Base-by-base conservation (phyloP, 2,888 invertebrate species). In the Phania funesta region DNA sequence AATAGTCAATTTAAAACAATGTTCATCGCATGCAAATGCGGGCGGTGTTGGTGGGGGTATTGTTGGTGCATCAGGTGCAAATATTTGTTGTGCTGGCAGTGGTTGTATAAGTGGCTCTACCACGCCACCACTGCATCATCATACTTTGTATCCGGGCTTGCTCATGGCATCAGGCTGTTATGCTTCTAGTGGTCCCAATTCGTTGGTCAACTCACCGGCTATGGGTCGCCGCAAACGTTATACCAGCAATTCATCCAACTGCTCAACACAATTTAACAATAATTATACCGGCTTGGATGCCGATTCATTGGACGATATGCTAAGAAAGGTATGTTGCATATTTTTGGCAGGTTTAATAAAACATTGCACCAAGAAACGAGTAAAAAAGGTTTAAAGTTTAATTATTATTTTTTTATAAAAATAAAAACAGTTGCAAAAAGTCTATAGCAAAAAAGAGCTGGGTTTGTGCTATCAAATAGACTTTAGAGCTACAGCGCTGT, bases 291-390 rank as follows among this genome's bases (percentile, higher is more conserved):
- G 92, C 87, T 90, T 92, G 91, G 94, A 94, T 91, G 94, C 95
- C 93, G 95, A 95, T 89, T 95, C 95, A 87, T 92, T 95, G 87
- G 95, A 95, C 91, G 95, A 95, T 92, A 95, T 95, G 94, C 93
- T 95, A 89, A 93, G 94, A 89, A 95, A 95, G 95, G 95, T 95
- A 92, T 22, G 70, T 67, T 11, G 46, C 41, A 29, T 62, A 50
- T 74, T 64, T 62, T 44, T 22, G 6, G 44, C 22, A 3, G 64
- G 8, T 6, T 9, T 41, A 38, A 58, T 4, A n/a, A 56, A 26
- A 60, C 0, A 9, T 32, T 11, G 29, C 16, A n/a, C 1, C 4
- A 11, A 35, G 35, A 35, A 35, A 35, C 2, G 9, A 35, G 9
- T 8, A 35, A 35, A 35, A 41, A 16, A 16, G 3, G n/a, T 18